phyloP scores from a whole-genome alignment of 35 echinoderm and acorn worm genomes.

The Heliocidaris erythrogramma region DNA sequence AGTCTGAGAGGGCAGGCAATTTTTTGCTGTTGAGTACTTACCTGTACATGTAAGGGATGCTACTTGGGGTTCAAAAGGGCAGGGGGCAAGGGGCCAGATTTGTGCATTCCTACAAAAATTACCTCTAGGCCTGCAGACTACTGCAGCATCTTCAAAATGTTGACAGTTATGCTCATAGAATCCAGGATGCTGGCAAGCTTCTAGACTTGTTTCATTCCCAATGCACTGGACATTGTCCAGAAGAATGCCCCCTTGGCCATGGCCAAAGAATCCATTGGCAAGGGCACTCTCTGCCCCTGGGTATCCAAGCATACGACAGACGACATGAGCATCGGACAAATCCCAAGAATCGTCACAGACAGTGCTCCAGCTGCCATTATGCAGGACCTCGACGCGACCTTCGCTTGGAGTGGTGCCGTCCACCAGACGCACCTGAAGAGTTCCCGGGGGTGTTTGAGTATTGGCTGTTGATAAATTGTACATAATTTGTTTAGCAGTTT shows the following conservation, averaged over 20 bases:
- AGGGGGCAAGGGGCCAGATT: no score
- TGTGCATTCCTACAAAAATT: background rate
- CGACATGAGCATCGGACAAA: background rate
- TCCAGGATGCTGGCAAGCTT: background rate
- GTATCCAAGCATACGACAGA: background rate
- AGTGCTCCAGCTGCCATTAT: background rate
- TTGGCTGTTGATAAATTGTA: background rate
- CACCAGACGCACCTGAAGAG: background rate
- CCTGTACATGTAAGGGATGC: no score
- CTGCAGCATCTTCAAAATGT: conserved; percentile 13
- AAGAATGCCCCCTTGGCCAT: background rate
- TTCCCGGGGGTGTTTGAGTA: background rate
- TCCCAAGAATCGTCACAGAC: conserved; percentile 16
- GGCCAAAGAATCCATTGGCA: background rate
- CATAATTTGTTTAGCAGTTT: no score
- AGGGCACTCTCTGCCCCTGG: background rate
- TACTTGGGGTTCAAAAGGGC: no score
- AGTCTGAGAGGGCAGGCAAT: no score
- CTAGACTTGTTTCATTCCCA: background rate
- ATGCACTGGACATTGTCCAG: background rate
- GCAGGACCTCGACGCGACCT: background rate
- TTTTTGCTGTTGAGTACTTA: no score
- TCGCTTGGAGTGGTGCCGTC: background rate
- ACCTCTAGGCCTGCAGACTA: background rate
- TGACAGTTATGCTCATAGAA: conserved; percentile 16